Evolutionary conservation across 2,888 invertebrate species (phyloP), one percentile per base, ranked within the genome.

Genomic region (Leptinotarsa haldemani): DNA sequence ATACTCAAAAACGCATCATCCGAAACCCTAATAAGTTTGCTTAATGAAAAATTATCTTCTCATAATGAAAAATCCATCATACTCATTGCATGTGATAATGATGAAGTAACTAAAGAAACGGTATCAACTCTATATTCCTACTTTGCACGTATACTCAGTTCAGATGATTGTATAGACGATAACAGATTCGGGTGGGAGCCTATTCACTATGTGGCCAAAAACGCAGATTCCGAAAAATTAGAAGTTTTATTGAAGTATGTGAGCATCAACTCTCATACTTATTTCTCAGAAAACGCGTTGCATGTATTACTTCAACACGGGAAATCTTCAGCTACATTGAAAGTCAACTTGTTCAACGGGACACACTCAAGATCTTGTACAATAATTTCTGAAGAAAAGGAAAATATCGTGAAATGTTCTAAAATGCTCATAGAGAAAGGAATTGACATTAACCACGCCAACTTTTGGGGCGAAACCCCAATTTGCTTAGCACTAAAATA

Each of bases 381-480:
- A 25, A 76, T 83, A 3, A 75, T 81, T 15, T 70, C 77, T n/a
- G 58, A 70, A 64, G 82, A 82, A 68, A 71, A 78, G n/a, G 25
- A 73, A 4, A 73, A 78, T 15, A 68, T 79, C 16, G 71, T 79
- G 9, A 16, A 78, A 48, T 82, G 82, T 63, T 80, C 79, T 2
- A 68, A 76, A 40, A 63, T 79, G 16, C 75, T 83, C 12, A 78
- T 81, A n/a, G 65, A 77, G 1, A 72, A 71, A 52, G 81, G 80
- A 3, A 77, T 82, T 22, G 80, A 83, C 47, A 76, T 82, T 2
- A 82, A 83, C 58, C 82, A 82, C 56, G 76, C 75, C 5, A 82
- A 83, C 65, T 80, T 80, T 67, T 83, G 81, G 82, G 79, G 80
- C 25, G 83, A 83, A 75, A 80, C 82, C 9, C 81, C 83, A 0